A percentile compares a stretch with the other conserved stretches of the same genome.
Evolutionary conservation across 2,113 vertebrate genomes (phyloP).

Genomic region (Clinocottus analis): DNA sequence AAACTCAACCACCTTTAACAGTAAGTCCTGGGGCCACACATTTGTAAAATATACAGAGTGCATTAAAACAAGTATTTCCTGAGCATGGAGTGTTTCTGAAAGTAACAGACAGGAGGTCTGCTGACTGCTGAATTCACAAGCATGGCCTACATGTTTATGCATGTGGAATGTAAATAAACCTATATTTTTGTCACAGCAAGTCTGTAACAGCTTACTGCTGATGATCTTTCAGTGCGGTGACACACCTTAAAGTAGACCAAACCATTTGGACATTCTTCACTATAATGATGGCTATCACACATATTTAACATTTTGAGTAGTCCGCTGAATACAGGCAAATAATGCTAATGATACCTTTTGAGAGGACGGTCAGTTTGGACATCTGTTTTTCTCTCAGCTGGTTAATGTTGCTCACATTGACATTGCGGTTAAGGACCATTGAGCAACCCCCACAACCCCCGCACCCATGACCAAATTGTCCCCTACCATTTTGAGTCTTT

Average conservation of each 20-base stretch:
- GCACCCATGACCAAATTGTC: conserved; percentile 33
- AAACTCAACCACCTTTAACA: conserved; percentile 35
- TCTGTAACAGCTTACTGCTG: not conserved
- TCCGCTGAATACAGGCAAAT: not conserved
- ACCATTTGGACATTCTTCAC: not conserved
- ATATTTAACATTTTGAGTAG: not conserved
- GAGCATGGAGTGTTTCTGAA: not conserved
- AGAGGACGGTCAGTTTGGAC: not conserved
- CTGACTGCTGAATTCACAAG: not conserved
- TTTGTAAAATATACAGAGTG: conserved; percentile 52
- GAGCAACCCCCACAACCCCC: conserved; percentile 7
- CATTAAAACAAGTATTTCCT: conserved; percentile 4
- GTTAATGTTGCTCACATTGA: conserved; percentile 22
- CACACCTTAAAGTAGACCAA: not conserved
- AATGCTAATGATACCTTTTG: not conserved
- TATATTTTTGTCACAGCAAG: not conserved
- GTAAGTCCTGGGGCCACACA: conserved; percentile 41
- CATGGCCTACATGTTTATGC: not conserved
- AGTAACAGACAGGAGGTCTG: too few relatives aligned
- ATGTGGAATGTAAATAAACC: not conserved
- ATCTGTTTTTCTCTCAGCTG: not conserved
- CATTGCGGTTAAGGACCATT: not conserved
- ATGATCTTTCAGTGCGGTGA: not conserved
- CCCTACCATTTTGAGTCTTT: conserved; percentile 67
- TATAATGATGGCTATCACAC: not conserved